Evolutionary conservation across 2,888 invertebrate species (phyloP), one percentile per base, ranked within the genome.

Genomic region (Tubiluchus corallicola): DNA sequence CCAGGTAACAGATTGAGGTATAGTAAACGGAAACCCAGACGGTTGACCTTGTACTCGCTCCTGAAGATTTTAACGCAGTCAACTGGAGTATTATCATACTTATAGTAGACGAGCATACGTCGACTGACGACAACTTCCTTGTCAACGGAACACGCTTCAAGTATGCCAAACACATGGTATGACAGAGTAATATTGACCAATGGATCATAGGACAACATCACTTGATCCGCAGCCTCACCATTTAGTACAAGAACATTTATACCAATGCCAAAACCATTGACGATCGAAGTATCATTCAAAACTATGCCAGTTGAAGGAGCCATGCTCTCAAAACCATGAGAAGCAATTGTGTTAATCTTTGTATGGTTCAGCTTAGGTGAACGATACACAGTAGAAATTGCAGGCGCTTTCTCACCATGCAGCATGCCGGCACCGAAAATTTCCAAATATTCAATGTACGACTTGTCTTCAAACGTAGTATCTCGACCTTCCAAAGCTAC

Each of bases 1-100:
- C n/a, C n/a, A n/a, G n/a, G n/a, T n/a, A n/a, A n/a, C n/a, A 90
- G 65, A 65, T 88, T 87, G 51, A 84, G 82, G 55, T 92, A 90
- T 18, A 92, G 67, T 40, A 94, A 68, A 48, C 92, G 54, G 43
- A 62, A 57, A 4, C 88, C 90, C 55, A 94, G 75, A 13, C 80
- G 81, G 59, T 90, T 90, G 0, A 82, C 77, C 49, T 79, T 74
- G 57, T 76, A 82, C 47, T 76, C 76, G 48, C 87, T 82, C 45
- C 80, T 79, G 61, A 98, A 90, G 53, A 94, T 87, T 65, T 98
- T 99, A 1, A 96, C 83, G 60, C 96, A 98, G 60, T 94, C 96
- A 0, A 92, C 83, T 0, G 92, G 85, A 61, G 80, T 77, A 54
- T 90, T 90, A 57, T 90, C 88, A 57, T 98, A 98, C 62, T 94